Evolutionary conservation across 2,888 invertebrate species (phyloP), one percentile per base, ranked within the genome.

Genomic region (Pegoplata infirma): DNA sequence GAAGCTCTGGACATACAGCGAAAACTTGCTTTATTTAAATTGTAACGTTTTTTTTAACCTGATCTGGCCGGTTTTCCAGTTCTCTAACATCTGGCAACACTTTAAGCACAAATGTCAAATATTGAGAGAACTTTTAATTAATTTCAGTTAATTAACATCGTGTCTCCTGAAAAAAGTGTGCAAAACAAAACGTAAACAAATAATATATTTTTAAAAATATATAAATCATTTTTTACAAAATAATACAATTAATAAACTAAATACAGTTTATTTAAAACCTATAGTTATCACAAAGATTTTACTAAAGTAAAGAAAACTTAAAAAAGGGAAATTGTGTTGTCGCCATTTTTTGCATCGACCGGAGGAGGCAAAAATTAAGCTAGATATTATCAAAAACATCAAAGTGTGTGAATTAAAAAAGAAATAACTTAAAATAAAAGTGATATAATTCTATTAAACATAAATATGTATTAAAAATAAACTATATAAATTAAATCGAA

Each of bases 151-250:
- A 51, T 36, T 28, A 69, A 17, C 66, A 61, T 55, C 49, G 68
- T 63, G 67, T 68, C 28, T 51, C 59, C 10, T 17, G 25, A 59
- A 28, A 55, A 66, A 55, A 56, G 47, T 75, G 53, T 61, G 67
- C 55, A 47, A 67, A 68, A 75, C 55, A 47, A 67, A 68, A 75
- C 61, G 75, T 75, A 75, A 75, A 75, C 75, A 75, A 75, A 68
- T 51, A 23, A n/a, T 40, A n/a, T 40, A n/a, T n/a, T n/a, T 40
- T 32, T n/a, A 40, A 53, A 51, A 21, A 16, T 21, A 63, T 40
- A 40, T 21, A 16, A 51, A 8, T 1, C 40, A 40, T 25, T n/a
- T 12, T 17, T n/a, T 4, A 2, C 12, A 58, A 14, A 58, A 56
- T 10, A 7, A 36, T 8, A 58, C 12, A 55, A 21, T 36, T 16